Base-by-base conservation (phyloP, 2,797 vertebrate species). In the Poecilia gillii region DNA sequence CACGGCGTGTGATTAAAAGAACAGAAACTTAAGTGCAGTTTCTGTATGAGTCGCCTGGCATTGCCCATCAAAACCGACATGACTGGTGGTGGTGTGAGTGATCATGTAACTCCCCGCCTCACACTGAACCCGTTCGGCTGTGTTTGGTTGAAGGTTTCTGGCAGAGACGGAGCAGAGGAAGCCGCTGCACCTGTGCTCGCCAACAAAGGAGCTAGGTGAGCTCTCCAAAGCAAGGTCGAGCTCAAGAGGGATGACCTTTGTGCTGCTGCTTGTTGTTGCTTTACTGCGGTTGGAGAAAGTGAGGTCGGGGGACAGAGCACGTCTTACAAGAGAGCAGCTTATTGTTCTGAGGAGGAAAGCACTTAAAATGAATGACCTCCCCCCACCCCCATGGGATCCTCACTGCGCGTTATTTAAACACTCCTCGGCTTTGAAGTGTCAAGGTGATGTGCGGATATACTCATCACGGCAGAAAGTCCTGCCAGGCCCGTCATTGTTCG, bases 391-490 rank as follows among this genome's bases (percentile, higher is more conserved):
- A 78, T 75, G 86, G 87, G 85, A 88, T 85, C 85, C 87, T 85
- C 83, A 88, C 88, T 90, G 83, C 76, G 83, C 31, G 25, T 89
- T 85, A 89, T 89, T 92, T 74, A 90, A 87, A 86, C 78, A 80
- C 85, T 86, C 73, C 76, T 80, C 77, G 47, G 49, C 91, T 91
- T 87, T 88, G 81, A 83, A 78, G 81, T 88, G 88, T 91, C 88
- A 88, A 87, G 88, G 90, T 92, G 92, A 92, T 90, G 89, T 90
- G 89, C 84, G 87, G 86, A 92, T 88, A 81, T 79, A 90, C 87
- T 88, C 90, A 85, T 93, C 88, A 86, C 47, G 2, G 84, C 73
- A 88, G 86, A 88, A 83, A 89, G 85, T 89, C 89, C 85, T 78
- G 87, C 85, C 86, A 79, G 73, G 75, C 20, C 82, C 4, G 66